A percentile compares a stretch with the other conserved stretches of the same genome.
These are phyloP conservation scores for Mormoops blainvillei DNA, from an alignment of 2,113 vertebrate genomes.

Conservation along the genomic window DNA sequence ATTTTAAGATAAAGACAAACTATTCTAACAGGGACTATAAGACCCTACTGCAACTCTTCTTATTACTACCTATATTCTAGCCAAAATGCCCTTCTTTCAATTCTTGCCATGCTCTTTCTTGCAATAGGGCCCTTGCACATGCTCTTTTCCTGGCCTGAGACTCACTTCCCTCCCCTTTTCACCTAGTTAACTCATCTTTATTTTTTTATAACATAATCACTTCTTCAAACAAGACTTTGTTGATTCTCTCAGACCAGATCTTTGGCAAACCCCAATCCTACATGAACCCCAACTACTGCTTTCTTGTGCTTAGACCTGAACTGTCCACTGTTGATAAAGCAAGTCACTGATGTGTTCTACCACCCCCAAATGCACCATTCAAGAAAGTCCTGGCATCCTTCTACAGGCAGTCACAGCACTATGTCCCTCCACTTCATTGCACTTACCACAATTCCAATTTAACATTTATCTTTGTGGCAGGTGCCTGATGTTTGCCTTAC, in stretches of 20 bases:
- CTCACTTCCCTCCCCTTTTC: background rate
- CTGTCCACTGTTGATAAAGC: background rate
- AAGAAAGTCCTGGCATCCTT: background rate
- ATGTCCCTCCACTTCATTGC: background rate
- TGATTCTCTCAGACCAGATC: background rate
- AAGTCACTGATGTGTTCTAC: background rate
- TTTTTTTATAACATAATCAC: background rate
- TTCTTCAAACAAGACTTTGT: background rate
- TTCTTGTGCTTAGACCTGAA: background rate
- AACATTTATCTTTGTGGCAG: background rate
- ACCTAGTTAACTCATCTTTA: background rate
- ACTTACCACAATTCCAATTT: background rate
- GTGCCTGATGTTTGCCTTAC: background rate
- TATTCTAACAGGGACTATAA: background rate
- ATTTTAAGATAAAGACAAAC: conserved; percentile 9
- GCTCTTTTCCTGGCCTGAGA: background rate
- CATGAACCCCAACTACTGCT: background rate
- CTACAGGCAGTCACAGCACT: background rate
- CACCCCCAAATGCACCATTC: background rate
- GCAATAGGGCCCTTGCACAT: background rate
- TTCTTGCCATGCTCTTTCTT: background rate
- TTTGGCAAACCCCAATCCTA: background rate
- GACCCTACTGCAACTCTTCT: background rate
- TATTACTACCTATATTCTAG: background rate
- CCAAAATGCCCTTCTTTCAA: background rate